phyloP scores from a whole-genome alignment of 2,888 invertebrate species.

The Lasioglossum zephyrum region DNA sequence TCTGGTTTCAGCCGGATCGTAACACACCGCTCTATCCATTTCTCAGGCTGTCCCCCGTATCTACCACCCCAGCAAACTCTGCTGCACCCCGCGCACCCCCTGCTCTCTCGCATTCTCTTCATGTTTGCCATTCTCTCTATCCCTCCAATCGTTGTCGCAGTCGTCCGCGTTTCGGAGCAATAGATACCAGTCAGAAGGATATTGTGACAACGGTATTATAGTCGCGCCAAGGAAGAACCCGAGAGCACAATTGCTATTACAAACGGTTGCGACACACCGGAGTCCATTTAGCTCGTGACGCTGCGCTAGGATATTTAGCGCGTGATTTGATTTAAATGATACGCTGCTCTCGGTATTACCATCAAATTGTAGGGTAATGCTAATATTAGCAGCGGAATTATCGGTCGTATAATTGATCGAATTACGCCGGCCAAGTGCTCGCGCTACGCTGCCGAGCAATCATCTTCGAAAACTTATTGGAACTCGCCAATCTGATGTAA shows the following conservation, averaged over 20 bases:
- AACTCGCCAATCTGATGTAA: not conserved
- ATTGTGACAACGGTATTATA: not conserved
- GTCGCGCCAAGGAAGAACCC: not conserved
- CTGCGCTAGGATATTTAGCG: not conserved
- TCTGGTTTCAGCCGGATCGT: constrained; percentile 68
- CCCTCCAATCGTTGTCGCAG: not conserved
- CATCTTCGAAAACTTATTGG: not conserved
- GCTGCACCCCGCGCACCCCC: not conserved
- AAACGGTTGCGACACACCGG: not conserved
- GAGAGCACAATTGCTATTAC: not conserved
- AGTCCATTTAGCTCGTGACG: not conserved
- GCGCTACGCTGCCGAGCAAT: not conserved
- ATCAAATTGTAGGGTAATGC: not conserved
- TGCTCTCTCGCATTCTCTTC: constrained; percentile 7
- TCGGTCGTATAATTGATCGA: not conserved
- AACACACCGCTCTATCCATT: constrained; percentile 38
- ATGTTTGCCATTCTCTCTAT: not conserved
- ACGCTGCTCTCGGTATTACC: not conserved
- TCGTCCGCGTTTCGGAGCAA: not conserved
- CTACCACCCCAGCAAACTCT: not conserved
- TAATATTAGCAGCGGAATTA: not conserved
- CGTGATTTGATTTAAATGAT: not conserved
- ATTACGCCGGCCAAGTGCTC: not conserved
- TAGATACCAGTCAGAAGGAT: constrained; percentile 4
- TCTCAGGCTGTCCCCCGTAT: not conserved